Evolutionary conservation across 2,113 vertebrate genomes (phyloP).

Genomic region (Calidris pygmaea): DNA sequence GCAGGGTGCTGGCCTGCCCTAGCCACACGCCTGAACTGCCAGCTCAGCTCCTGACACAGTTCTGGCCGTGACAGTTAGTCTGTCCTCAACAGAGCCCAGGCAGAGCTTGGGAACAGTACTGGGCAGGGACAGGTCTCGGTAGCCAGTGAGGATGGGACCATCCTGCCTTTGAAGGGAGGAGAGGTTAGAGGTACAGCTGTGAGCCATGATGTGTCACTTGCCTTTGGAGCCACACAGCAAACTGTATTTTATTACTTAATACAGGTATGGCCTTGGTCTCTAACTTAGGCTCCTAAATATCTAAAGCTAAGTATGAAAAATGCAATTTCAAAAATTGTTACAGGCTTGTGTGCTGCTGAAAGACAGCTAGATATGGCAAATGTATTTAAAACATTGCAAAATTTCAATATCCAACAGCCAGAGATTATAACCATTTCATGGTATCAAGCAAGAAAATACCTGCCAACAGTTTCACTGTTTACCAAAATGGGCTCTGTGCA

Average conservation of each 20-base stretch:
- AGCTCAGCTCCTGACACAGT: not conserved
- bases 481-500: not conserved
- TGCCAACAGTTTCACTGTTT: not conserved
- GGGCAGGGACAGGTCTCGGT: not conserved
- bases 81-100: not conserved
- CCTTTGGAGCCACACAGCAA: not conserved
- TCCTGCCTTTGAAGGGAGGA: not conserved
- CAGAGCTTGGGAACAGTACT: not conserved
- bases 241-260: not conserved
- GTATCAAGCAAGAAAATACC: not conserved
- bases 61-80: not conserved
- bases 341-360: not conserved
- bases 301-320: not conserved
- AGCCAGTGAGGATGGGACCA: not conserved
- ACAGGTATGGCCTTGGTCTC: not conserved
- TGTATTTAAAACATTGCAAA: not conserved
- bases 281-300: not conserved
- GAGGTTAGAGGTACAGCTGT: not conserved
- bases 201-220: not conserved
- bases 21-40: not conserved
- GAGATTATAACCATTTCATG: not conserved
- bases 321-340: not conserved
- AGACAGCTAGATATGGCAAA: not conserved
- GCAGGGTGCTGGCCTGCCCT: not conserved
- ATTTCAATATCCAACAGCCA: not conserved